Evolutionary conservation across 2,888 invertebrate genomes (phyloP).

Genomic region (Sclerodermus sp.): DNA sequence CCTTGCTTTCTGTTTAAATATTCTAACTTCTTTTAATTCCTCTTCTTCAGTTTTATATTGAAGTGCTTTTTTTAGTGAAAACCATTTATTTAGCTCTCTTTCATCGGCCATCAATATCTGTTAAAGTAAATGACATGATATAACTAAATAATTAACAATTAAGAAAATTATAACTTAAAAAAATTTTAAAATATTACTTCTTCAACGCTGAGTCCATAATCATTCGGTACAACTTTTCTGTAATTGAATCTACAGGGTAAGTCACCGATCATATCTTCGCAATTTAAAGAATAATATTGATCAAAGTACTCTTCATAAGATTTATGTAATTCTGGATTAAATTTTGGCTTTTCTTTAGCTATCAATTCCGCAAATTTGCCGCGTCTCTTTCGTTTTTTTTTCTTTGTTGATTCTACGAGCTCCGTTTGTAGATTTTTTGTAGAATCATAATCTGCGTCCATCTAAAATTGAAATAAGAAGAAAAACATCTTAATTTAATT

Average conservation of each 20-base stretch:
- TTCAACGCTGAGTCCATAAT: conserved; percentile 86
- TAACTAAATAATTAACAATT: conserved; percentile 8
- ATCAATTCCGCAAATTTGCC: conserved; percentile 78
- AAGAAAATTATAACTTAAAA: neutral
- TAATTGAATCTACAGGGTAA: conserved; percentile 92
- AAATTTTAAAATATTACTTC: conserved; percentile 68
- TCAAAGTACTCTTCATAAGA: conserved; percentile 88
- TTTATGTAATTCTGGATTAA: conserved; percentile 72
- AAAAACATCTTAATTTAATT: neutral
- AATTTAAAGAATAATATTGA: conserved; percentile 93
- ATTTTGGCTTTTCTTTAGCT: conserved; percentile 77
- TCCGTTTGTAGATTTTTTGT: conserved; percentile 59
- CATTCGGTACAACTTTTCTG: conserved; percentile 83
- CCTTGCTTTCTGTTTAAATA: conserved; percentile 73
- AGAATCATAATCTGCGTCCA: conserved; percentile 87
- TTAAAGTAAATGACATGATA: conserved; percentile 19
- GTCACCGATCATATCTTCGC: conserved; percentile 93
- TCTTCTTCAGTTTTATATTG: conserved; percentile 74
- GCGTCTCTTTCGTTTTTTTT: conserved; percentile 67
- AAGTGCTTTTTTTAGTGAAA: conserved; percentile 84
- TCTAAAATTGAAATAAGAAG: too few relatives aligned
- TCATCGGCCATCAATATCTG: conserved; percentile 91
- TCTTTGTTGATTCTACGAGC: conserved; percentile 64
- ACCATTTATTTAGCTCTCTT: conserved; percentile 93
- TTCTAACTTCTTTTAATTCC: conserved; percentile 78